Base-by-base conservation (phyloP, 2,888 invertebrate species). In the Acanthosepion pharaonis region DNA sequence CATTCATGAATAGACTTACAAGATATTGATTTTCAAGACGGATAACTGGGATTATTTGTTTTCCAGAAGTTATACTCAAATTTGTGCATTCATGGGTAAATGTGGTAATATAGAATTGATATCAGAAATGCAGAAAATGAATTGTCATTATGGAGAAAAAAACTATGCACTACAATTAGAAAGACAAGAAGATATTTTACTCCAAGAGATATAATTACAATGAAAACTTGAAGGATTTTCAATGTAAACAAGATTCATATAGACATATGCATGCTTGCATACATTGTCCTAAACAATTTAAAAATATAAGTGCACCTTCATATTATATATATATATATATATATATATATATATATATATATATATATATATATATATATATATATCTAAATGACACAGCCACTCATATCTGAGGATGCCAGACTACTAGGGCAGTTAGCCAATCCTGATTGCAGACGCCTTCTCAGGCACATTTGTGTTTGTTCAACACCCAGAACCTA, bases 1-100 rank as follows among this genome's bases (percentile, higher is more conserved):
- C 78, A 78, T 78, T 78, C 78, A 78, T 78, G 78, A 78, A 78
- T 78, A 78, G 78, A n/a, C 78, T n/a, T 78, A n/a, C 78, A n/a
- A 78, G 78, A 78, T 78, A 78, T 78, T 78, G 78, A 78, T 78
- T 78, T 78, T n/a, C 15, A n/a, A 78, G 78, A 15, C 11, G n/a
- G n/a, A 78, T 78, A n/a, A 78, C 78, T n/a, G 15, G 33, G 78
- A 78, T 78, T 78, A 78, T 78, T 78, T 78, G 78, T 78, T 78
- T 78, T 78, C n/a, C 78, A 78, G 78, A 78, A 78, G 59, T 59
- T 59, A 20, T 59, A 59, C 33, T 78, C 78, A 15, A n/a, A 78
- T 78, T 9, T 33, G 78, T 78, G 78, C 78, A 33, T 78, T n/a
- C 78, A 78, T 78, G 78, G n/a, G 78, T 78, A 78, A 78, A 78